Base-by-base conservation (phyloP, 2,113 vertebrate genomes). In the Aegotheles bennettii region DNA sequence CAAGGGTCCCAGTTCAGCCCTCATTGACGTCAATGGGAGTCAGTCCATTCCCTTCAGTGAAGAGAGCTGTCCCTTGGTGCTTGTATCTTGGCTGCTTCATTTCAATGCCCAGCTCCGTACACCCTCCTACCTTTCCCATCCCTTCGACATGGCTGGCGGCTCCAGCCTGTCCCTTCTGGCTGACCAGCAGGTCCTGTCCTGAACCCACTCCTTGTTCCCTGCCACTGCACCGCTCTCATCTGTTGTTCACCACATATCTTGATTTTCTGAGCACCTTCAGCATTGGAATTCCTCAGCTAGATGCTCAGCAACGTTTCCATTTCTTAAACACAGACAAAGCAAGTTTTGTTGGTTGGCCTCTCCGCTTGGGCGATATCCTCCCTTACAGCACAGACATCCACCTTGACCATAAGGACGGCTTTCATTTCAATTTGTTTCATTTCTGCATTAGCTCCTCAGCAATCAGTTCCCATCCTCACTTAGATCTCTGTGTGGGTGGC, bases 1-100 rank as follows among this genome's bases (percentile, higher is more conserved):
- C 95, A 96, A 96, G 95, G 96, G 95, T 97, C 96, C 93, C 93
- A 78, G 90, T 90, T 97, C 93, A 96, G 90, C 82, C 85, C 82
- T 96, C 95, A 96, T 50, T 97, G 96, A 97, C 95, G 94, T 96
- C 95, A 97, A 96, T 96, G 95, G 95, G 94, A 96, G 92, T 94
- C n/a, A 0, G 90, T 96, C 95, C 94, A 97, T 93, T 90, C 91
- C 75, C 90, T 90, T 92, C 95, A 96, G 88, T 96, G 75, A 88
- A 90, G 0, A 91, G 87, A 90, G 79, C 90, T 67, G 89, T 94
- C 96, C 94, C 94, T 80, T 51, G 84, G 85, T 91, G 90, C 93
- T 88, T 81, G 76, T 95, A 90, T 96, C 85, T 86, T 0, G 0
- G 43, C 68, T 95, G 60, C 48, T 86, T 57, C 85, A 60, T 86